Percentiles rank a stretch among this genome's conserved stretches.
Evolutionary conservation across 2,113 vertebrate species (phyloP).

Genomic region (Labeo rohita): DNA sequence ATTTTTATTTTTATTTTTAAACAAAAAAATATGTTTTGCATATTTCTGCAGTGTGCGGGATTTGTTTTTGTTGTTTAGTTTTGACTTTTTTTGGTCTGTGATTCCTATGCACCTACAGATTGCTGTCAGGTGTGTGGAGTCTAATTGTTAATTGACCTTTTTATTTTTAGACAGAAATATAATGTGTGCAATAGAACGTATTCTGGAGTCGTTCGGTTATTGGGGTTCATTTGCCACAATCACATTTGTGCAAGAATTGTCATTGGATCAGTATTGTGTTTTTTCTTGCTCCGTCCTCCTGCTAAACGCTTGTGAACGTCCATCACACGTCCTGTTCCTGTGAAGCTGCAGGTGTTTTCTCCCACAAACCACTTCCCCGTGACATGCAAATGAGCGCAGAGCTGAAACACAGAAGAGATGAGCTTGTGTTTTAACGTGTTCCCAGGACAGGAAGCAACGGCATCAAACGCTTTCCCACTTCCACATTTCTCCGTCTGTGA

Average conservation of each 20-base stretch:
- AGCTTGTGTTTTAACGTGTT: background rate
- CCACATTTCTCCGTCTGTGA: constrained; percentile 3
- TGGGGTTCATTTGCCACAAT: too few relatives aligned
- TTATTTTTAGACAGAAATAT: too few relatives aligned
- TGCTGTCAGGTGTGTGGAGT: too few relatives aligned
- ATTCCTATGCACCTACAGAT: too few relatives aligned
- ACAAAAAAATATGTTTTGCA: too few relatives aligned
- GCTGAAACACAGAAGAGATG: background rate
- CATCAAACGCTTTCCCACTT: background rate
- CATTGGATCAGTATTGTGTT: background rate
- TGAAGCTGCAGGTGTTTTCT: background rate
- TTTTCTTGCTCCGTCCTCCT: background rate
- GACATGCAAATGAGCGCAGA: background rate
- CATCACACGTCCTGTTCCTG: background rate
- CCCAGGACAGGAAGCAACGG: background rate
- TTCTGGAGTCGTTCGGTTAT: background rate
- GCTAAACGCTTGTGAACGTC: background rate
- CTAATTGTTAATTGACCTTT: too few relatives aligned
- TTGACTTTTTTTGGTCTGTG: too few relatives aligned
- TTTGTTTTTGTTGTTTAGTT: too few relatives aligned
- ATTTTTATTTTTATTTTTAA: too few relatives aligned
- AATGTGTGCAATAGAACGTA: background rate
- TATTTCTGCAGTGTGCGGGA: too few relatives aligned
- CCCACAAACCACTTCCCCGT: background rate
- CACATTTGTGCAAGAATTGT: background rate